Evolutionary conservation across 2,113 vertebrate genomes (phyloP), one percentile per base, ranked within the genome.

Genomic region (Cololabis saira): DNA sequence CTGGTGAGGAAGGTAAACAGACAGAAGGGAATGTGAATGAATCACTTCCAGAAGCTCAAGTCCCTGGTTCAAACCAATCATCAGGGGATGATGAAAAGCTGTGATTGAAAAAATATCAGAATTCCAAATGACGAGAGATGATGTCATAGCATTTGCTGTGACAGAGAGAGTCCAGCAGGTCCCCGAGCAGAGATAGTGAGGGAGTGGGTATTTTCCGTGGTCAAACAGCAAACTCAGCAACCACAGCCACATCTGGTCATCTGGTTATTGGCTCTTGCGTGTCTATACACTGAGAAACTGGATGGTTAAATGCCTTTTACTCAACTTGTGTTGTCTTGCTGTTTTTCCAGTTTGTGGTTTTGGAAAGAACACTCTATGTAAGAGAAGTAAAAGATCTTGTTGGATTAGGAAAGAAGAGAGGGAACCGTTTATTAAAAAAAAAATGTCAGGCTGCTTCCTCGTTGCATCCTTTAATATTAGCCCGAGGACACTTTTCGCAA

Each of bases 211-310:
- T 88, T 87, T 89, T 89, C 86, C 76, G 52, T 85, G 81, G 81
- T 82, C 72, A 78, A 80, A 88, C 50, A 72, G 86, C 83, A 75
- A 86, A 74, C 58, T 87, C 86, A 87, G 89, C 86, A 86, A 87
- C 87, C 87, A 56, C 86, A 82, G 61, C 61, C 71, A 78, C 82
- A 89, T 90, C 85, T 90, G 89, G 69, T 86, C 76, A 78, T 82
- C 69, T 61, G 78, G 78, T 82, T 82, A 88, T 55, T 83, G 74
- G 71, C 79, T 45, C 64, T 37, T 58, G 57, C 51, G 57, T 66
- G 70, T 71, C 78, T 61, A 74, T 72, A 62, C 16, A 3, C n/a
- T 0, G 21, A 78, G 78, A 68, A 79, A 75, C 74, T 72, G 77
- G 79, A 71, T 68, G 59, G 37, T 61, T 68, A 65, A 83, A 70